Evolutionary conservation across 1,140 invertebrate species (phyloP), one percentile per base, ranked within the genome.

Genomic region (Hylaeus volcanicus): DNA sequence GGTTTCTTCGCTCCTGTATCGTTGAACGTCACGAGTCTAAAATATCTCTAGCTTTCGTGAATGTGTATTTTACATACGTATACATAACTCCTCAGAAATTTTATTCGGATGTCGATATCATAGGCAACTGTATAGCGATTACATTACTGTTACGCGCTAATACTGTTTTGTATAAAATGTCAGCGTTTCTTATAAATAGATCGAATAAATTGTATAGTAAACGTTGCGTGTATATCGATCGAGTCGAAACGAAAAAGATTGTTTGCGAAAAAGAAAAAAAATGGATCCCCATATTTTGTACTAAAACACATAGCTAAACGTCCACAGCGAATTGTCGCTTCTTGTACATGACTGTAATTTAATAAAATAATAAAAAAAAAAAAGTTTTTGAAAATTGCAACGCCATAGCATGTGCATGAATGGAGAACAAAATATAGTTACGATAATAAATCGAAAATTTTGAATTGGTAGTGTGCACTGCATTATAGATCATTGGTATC

Each of bases 401-500:
- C 9, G 51, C 8, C 51, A 51, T 60, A 43, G 14, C 15, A 37
- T 45, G 12, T 51, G 45, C 41, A 53, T 3, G 39, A 70, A 51
- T 63, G 51, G 39, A 61, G 26, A 51, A 61, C 37, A 12, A 61
- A 51, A 61, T 58, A 12, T 71, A 78, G 56, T 78, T 61, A 78
- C 66, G 43, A 45, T 39, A 68, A n/a, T 14, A 37, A 64, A 56
- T 14, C n/a, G 74, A 58, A 51, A 43, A 72, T 41, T 78, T 41
- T 15, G 48, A 78, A 70, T 37, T 63, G 26, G 41, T 73, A 65
- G 70, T 45, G 73, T 72, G 39, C 70, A 56, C 43, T 79, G 65
- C 41, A 53, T 26, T 74, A 71, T 73, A 79, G 61, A 79, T 79
- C 77, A 79, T 79, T 79, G 77, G 77, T 79, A 79, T 66, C 71